Evolutionary conservation across 2,113 vertebrate species (phyloP), one percentile per base, ranked within the genome.

Genomic region (Sylvilagus bachmani): DNA sequence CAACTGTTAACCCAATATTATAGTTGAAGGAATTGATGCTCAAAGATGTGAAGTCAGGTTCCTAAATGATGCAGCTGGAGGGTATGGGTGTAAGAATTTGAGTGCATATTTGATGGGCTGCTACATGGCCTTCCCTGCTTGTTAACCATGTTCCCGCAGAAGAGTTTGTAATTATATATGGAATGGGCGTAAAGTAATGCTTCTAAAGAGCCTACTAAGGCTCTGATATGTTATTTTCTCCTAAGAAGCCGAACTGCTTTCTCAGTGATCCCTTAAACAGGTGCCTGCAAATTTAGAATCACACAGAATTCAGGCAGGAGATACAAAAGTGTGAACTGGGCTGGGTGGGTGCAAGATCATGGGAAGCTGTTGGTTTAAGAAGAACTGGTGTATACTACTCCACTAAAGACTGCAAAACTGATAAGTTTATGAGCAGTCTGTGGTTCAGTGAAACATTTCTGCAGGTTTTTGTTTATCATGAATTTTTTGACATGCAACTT

Each of bases 81-180:
- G 31, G 12, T 17, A 69, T 55, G 27, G 16, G 8, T 17, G 25
- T 25, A 58, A 81, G 79, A 17, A 67, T 80, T 85, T 61, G 89
- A 90, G 61, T 78, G 24, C 25, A 7, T 51, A 9, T 94, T 64
- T 33, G 2, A 66, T 13, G 22, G 24, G 8, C 38, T 29, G 11
- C 9, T n/a, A 29, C 8, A 33, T 67, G 67, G 71, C 8, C 19
- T 66, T 61, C 44, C n/a, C n/a, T 64, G 2, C 66, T 89, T 77
- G 44, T 22, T 36, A 71, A 73, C 53, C 33, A 25, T 33, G 12
- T 61, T 31, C 51, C 31, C 78, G 61, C 75, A 89, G 75, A 79
- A 86, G 66, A 73, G 38, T 84, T 93, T 81, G 25, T 38, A 85
- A 51, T 81, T 62, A 83, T 27, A 31, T 86, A 74, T 16, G 80